Base-by-base conservation (phyloP, 2,888 invertebrate genomes). In the Pterostichus madidus region DNA sequence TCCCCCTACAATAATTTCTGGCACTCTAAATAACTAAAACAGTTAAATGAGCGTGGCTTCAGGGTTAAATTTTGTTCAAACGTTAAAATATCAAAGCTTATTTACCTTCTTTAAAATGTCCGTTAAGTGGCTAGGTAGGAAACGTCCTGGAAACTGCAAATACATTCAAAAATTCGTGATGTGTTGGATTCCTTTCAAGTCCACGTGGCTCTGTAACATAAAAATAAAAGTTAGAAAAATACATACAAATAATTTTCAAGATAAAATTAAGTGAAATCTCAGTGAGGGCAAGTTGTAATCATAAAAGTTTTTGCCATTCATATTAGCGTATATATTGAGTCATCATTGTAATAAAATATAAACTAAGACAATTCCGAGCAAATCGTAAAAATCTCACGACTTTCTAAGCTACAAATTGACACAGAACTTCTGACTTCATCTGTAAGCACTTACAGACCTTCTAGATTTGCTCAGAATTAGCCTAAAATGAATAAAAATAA, bases 41-140 rank as follows among this genome's bases (percentile, higher is more conserved):
- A 15, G 39, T 71, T 73, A 71, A 73, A 53, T 53, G 80, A 80
- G 80, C 80, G 80, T 80, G 80, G 80, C 80, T 39, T 17, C 7
- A 53, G 80, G 80, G 80, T 10, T 71, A 80, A 64, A 56, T 46
- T n/a, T n/a, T n/a, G n/a, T n/a, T 46, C n/a, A 46, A 61, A 24
- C 3, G 24, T 24, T 2, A 15, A 31, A 75, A 31, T 10, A 73
- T n/a, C 44, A 77, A 77, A 13, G 4, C 44, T 56, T 49, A 44
- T 32, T 46, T 2, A 75, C 75, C 77, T 75, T 49, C 6, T 17
- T 24, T 3, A 24, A 24, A 24, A 24, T 24, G 24, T 24, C 24
- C 24, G 24, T 24, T 24, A 2, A 24, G 3, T 3, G 24, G 24
- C 24, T 3, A 24, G 1, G 3, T 24, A 24, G 24, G 24, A 24